phyloP scores from a whole-genome alignment of 1,140 invertebrate genomes.

The Aphelinus atriplicis region DNA sequence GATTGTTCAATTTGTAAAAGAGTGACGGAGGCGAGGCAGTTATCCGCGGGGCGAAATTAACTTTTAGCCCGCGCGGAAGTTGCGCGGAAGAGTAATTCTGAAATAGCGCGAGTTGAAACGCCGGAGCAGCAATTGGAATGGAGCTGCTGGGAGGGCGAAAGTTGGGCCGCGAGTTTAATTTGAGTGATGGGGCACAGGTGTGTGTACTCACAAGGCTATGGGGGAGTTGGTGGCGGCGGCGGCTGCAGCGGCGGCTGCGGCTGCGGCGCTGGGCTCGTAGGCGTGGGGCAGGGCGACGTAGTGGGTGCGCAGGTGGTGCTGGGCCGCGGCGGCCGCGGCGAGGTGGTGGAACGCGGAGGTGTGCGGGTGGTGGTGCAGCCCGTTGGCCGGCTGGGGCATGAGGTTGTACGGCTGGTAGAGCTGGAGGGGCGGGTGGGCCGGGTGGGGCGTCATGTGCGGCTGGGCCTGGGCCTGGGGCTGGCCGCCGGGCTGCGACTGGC shows the following conservation, averaged over 20 bases:
- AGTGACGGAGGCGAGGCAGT: too few species aligned
- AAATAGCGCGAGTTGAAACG: too few species aligned
- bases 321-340: conserved; percentile 3
- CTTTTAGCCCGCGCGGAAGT: too few species aligned
- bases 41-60: too few species aligned
- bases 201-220: conserved; percentile 50
- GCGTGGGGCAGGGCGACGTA: neutral
- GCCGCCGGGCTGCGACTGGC: conserved; percentile 2
- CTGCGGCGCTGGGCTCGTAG: conserved; percentile 5
- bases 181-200: neutral
- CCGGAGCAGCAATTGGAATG: too few species aligned
- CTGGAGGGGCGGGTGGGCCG: conserved; percentile 29
- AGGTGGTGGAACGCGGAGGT: neutral
- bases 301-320: neutral
- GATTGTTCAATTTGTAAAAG: too few species aligned
- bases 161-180: too few species aligned
- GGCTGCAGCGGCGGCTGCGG: conserved; percentile 51
- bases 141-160: too few species aligned
- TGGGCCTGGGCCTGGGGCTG: conserved; percentile 50
- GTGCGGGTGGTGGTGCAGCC: conserved; percentile 20
- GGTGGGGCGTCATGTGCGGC: conserved; percentile 13
- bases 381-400: conserved; percentile 41
- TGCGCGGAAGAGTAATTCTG: too few species aligned
- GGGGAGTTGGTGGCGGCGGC: conserved; percentile 32
- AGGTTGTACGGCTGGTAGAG: conserved; percentile 63